These are phyloP conservation scores for Ethmia dodecea DNA, from an alignment of 2,888 invertebrate genomes.

Conservation along the genomic window DNA sequence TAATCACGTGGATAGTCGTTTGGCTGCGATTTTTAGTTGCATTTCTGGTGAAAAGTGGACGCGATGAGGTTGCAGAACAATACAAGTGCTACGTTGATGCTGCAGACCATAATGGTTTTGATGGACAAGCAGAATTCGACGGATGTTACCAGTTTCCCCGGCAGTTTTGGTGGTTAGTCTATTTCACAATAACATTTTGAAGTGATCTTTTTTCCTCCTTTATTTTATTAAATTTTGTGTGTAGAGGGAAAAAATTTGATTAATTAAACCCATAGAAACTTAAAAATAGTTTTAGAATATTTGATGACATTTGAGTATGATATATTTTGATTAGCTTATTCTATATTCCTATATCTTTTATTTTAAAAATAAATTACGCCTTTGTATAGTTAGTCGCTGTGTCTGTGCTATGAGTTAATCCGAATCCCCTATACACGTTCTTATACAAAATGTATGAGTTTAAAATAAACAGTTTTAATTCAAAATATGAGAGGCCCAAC, in stretches of 20 bases:
- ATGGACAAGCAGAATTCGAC: constrained; percentile 70
- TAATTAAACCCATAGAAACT: too few relatives aligned
- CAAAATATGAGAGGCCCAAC: too few relatives aligned
- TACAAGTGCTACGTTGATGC: constrained; percentile 69
- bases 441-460: too few relatives aligned
- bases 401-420: too few relatives aligned
- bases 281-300: too few relatives aligned
- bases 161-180: constrained; percentile 53
- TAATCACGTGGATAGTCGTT: constrained; percentile 15
- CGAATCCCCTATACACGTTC: too few relatives aligned
- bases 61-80: constrained; percentile 54
- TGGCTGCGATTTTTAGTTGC: constrained; percentile 18
- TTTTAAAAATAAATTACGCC: too few relatives aligned
- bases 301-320: too few relatives aligned
- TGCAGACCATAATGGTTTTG: constrained; percentile 70
- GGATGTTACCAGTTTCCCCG: constrained; percentile 54
- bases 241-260: not conserved
- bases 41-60: constrained; percentile 10
- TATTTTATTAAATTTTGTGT: not conserved
- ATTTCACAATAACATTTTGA: constrained; percentile 10
- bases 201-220: not conserved
- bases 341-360: too few relatives aligned
- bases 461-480: too few relatives aligned
- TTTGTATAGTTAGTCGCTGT: too few relatives aligned
- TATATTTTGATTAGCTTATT: too few relatives aligned